Conservation (phyloP, 2,113 vertebrate genomes). For the Potamarius usumacintae region DNA sequence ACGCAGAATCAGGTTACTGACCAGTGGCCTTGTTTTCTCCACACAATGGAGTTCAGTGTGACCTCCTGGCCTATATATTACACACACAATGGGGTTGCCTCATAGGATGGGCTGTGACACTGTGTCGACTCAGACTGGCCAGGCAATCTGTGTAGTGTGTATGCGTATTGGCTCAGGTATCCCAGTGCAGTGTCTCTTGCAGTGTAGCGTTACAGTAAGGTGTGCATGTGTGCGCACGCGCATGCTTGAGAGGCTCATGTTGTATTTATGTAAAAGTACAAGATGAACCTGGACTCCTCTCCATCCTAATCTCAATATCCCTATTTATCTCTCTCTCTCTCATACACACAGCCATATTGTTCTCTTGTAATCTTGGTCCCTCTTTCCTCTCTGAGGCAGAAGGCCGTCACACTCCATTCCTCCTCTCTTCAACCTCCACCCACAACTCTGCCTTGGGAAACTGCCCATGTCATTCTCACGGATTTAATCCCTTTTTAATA, state of each 20-base stretch:
- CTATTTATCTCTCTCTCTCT: background rate
- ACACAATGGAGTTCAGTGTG: constrained; percentile 17
- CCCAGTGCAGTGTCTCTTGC: background rate
- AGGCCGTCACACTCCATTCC: background rate
- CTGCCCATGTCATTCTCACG: constrained; percentile 58
- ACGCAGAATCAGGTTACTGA: constrained; percentile 11
- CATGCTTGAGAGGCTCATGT: background rate
- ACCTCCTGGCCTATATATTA: constrained; percentile 9
- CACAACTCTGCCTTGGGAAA: constrained; percentile 53
- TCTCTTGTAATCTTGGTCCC: background rate
- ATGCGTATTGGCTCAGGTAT: background rate
- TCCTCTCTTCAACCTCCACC: background rate
- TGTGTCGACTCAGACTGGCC: background rate
- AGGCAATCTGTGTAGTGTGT: constrained; percentile 13
- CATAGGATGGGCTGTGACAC: background rate
- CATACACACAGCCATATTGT: background rate
- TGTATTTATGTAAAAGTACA: constrained; percentile 8
- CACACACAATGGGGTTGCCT: background rate
- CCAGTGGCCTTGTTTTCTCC: constrained; percentile 17
- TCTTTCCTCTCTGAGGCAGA: background rate
- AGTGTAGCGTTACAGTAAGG: background rate
- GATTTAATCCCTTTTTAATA: constrained; percentile 73
- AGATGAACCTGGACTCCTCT: background rate
- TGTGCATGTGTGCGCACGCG: background rate
- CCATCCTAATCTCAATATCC: background rate